Evolutionary conservation across 2,888 invertebrate species (phyloP).

Genomic region (Agapostemon virescens): DNA sequence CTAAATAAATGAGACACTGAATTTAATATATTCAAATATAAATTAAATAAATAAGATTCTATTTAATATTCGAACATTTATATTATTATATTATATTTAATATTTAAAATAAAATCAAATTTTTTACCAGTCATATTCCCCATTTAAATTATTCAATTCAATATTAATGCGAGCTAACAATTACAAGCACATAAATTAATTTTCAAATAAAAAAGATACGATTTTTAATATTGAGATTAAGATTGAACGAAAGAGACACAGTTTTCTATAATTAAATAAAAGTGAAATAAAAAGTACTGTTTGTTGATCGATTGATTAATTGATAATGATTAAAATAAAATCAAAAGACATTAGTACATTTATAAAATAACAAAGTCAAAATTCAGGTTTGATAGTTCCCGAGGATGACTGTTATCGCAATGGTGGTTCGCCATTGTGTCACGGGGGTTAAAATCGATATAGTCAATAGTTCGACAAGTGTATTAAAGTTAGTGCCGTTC

Average conservation of each 20-base stretch:
- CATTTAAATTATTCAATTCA: too few relatives aligned
- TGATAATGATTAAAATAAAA: background rate
- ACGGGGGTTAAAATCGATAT: slow-evolving; percentile 8
- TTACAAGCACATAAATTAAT: too few relatives aligned
- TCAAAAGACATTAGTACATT: background rate
- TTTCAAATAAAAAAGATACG: too few relatives aligned
- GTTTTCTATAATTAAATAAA: background rate
- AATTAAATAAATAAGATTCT: too few relatives aligned
- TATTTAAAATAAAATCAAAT: too few relatives aligned
- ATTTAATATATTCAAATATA: too few relatives aligned
- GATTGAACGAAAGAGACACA: background rate
- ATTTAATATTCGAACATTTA: too few relatives aligned
- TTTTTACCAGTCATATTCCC: too few relatives aligned
- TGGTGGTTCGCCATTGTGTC: background rate
- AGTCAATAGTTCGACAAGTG: slow-evolving; percentile 1
- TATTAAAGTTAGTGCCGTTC: background rate
- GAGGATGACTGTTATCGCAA: background rate
- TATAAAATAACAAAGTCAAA: background rate
- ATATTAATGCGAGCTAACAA: too few relatives aligned
- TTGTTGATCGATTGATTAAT: background rate
- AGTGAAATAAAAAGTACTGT: background rate
- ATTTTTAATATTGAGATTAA: background rate
- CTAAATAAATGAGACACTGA: too few relatives aligned
- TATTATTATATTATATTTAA: too few relatives aligned
- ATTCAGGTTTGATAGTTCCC: background rate